Evolutionary conservation across 2,797 vertebrate species (phyloP).

Genomic region (Acropternis orthonyx): DNA sequence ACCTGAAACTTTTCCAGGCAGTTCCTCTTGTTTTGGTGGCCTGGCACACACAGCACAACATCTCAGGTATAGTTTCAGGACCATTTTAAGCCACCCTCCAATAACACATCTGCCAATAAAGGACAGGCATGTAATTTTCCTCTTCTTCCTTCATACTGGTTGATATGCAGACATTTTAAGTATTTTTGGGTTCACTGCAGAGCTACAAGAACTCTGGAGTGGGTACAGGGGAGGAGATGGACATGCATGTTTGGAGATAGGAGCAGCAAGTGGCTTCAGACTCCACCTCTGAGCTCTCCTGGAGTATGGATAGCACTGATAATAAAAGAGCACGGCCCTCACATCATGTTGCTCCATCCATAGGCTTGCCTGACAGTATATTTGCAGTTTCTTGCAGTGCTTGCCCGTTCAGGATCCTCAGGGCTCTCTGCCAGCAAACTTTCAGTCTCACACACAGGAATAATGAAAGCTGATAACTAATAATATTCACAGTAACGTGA

Average conservation of each 20-base stretch:
- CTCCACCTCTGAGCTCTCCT: neutral
- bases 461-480: neutral
- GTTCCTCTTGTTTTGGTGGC: neutral
- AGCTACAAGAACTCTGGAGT: neutral
- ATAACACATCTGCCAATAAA: neutral
- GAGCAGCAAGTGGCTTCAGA: neutral
- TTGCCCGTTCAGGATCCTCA: neutral
- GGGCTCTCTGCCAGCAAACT: neutral
- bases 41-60: neutral
- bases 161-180: neutral
- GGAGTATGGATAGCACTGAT: neutral
- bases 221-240: neutral
- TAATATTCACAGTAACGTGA: neutral
- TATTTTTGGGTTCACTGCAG: neutral
- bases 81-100: neutral
- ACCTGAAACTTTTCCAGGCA: neutral
- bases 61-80: neutral
- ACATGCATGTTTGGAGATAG: neutral
- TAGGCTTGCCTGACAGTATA: neutral
- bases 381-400: neutral
- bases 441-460: neutral
- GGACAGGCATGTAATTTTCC: neutral
- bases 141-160: neutral
- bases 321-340: neutral
- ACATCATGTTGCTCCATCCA: neutral